A percentile compares a stretch with the other conserved stretches of the same genome.
Evolutionary conservation across 2,113 vertebrate species (phyloP).

Genomic region (Regulus satrapa): DNA sequence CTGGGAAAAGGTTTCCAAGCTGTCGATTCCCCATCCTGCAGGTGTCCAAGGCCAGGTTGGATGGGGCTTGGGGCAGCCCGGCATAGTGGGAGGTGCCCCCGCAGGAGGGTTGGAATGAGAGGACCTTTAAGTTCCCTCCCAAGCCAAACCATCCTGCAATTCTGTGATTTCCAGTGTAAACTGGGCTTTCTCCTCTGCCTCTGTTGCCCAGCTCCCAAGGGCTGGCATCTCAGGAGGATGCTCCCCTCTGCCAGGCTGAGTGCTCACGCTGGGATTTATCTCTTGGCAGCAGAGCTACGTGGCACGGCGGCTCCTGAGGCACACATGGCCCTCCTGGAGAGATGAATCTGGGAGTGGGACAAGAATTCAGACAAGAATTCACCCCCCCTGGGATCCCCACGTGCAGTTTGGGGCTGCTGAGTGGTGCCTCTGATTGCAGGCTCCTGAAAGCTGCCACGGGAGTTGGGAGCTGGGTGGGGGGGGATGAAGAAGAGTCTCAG

Average conservation of each 20-base stretch:
- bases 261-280: background rate
- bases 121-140: background rate
- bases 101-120: background rate
- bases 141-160: background rate
- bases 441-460: background rate
- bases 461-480: background rate
- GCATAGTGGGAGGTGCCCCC: background rate
- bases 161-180: background rate
- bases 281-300: background rate
- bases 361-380: background rate
- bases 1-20: background rate
- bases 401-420: background rate
- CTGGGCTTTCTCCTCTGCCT: background rate
- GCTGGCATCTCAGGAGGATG: background rate
- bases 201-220: background rate
- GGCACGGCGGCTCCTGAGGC: background rate
- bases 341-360: background rate
- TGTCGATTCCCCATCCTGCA: background rate
- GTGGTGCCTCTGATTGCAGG: background rate
- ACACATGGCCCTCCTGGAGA: background rate
- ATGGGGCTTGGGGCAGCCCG: background rate
- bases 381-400: background rate
- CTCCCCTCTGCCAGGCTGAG: background rate
- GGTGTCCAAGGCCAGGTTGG: background rate
- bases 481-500: background rate